Conservation (phyloP, 2,797 vertebrate genomes). For the Chiropotes sagulatus region DNA sequence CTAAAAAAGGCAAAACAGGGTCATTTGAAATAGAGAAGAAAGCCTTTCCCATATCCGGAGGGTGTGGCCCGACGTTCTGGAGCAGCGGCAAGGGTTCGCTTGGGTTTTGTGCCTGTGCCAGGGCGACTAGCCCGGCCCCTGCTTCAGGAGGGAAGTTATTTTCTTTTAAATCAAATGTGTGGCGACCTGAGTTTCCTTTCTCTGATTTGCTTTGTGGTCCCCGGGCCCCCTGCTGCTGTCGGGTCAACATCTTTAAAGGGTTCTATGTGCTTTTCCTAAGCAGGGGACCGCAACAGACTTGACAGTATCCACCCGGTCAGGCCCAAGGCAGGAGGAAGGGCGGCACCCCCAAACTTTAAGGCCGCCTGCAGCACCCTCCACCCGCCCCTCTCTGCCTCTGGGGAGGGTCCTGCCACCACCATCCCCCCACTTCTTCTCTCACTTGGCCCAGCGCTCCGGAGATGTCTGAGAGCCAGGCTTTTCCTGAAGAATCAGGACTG, state of each 20-base stretch:
- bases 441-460: not conserved
- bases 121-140: not conserved
- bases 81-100: not conserved
- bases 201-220: not conserved
- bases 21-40: constrained; percentile 68
- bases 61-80: constrained; percentile 26
- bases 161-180: not conserved
- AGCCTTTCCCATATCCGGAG: constrained; percentile 61
- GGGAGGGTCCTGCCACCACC: not conserved
- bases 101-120: constrained; percentile 3
- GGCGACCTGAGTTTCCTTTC: not conserved
- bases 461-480: not conserved
- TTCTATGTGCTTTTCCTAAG: not conserved
- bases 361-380: not conserved
- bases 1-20: constrained; percentile 65
- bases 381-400: fast-evolving
- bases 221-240: not conserved
- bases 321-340: not conserved
- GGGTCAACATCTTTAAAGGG: not conserved
- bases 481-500: constrained; percentile 54
- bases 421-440: not conserved
- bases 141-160: not conserved
- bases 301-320: not conserved
- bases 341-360: not conserved
- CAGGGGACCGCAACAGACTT: not conserved